Percentiles rank a stretch among this genome's conserved stretches.
Conservation (phyloP, 2,113 vertebrate genomes). For the Guaruba guarouba region DNA sequence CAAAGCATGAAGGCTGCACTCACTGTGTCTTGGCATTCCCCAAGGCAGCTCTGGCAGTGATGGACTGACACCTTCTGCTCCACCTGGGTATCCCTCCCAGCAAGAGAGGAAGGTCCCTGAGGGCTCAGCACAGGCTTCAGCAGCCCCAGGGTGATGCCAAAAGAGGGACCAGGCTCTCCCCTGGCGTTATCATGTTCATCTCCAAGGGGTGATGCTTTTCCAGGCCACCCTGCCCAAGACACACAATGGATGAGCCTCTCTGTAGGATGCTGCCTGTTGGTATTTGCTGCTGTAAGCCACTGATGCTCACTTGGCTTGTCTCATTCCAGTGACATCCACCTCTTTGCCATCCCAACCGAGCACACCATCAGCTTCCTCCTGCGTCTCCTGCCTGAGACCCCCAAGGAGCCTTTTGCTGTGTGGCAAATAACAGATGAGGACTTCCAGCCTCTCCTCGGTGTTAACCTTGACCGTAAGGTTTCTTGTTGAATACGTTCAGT, state of each 20-base stretch:
- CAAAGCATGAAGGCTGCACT: not conserved
- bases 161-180: not conserved
- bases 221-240: not conserved
- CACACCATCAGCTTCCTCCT: conserved; percentile 84
- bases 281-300: not conserved
- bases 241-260: fast-evolving
- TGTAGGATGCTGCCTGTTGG: not conserved
- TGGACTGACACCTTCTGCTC: not conserved
- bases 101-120: fast-evolving
- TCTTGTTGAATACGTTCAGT: not conserved
- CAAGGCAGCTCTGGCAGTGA: not conserved
- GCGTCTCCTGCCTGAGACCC: conserved; percentile 85
- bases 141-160: not conserved
- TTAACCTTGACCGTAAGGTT: conserved; percentile 87
- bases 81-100: not conserved
- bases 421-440: conserved; percentile 90
- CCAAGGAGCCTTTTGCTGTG: conserved; percentile 85
- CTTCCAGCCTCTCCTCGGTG: conserved; percentile 88
- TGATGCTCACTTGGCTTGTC: not conserved
- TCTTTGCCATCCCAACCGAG: conserved; percentile 79
- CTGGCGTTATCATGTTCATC: fast-evolving
- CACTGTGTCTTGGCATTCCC: not conserved
- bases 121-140: not conserved
- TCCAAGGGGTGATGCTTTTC: not conserved
- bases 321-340: conserved; percentile 72